phyloP scores from a whole-genome alignment of 2,888 invertebrate species.

The Caenorhabditis sp. region DNA sequence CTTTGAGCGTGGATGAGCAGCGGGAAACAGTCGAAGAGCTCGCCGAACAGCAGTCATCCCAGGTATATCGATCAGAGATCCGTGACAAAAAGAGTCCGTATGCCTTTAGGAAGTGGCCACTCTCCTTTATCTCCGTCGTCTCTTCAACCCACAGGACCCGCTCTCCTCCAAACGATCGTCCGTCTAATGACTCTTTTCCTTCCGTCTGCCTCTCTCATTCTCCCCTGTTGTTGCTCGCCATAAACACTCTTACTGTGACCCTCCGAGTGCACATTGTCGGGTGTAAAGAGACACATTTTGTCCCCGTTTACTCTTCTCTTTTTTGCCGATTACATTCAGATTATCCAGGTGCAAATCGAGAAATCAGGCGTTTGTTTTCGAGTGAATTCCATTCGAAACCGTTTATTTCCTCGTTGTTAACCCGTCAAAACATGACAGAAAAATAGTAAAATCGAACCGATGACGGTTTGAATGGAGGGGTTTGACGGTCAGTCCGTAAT shows the following conservation, averaged over 20 bases:
- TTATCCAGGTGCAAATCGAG: neutral
- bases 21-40: constrained; percentile 18
- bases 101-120: constrained; percentile 16
- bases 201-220: neutral
- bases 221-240: neutral
- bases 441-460: neutral
- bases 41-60: constrained; percentile 3
- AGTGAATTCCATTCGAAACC: constrained; percentile 1
- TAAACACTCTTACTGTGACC: neutral
- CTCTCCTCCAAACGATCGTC: neutral
- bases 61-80: constrained; percentile 17
- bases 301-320: neutral
- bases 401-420: constrained; percentile 5
- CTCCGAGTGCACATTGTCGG: neutral
- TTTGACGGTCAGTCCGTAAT: constrained; percentile 30
- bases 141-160: constrained; percentile 21
- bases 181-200: constrained; percentile 1
- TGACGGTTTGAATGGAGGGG: constrained; percentile 25
- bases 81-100: neutral
- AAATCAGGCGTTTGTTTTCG: constrained; percentile 3
- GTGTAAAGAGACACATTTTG: constrained; percentile 1
- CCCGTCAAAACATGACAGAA: constrained; percentile 28
- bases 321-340: neutral
- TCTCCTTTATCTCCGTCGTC: constrained; percentile 20
- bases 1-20: constrained; percentile 30